Conservation (phyloP, 2,797 vertebrate genomes). For the Philypnodon macrostomus region DNA sequence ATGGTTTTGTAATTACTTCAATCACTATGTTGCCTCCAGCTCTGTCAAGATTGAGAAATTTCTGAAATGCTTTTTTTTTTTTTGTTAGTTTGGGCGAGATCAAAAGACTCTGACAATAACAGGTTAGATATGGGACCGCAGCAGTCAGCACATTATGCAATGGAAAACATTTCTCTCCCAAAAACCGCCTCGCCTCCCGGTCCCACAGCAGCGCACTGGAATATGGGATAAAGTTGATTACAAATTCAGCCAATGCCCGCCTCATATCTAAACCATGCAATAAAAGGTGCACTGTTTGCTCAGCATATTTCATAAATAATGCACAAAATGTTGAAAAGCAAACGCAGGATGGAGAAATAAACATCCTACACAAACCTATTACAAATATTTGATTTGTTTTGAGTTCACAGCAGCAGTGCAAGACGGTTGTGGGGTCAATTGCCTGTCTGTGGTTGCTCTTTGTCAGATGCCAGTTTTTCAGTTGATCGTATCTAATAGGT, state of each 20-base stretch:
- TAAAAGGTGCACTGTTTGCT: constrained; percentile 1
- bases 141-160: constrained; percentile 12
- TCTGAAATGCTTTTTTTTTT: neutral
- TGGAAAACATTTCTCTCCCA: constrained; percentile 2
- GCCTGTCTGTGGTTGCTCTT: too few species aligned
- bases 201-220: constrained; percentile 1
- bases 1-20: constrained; percentile 14
- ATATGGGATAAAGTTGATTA: neutral
- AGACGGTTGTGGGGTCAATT: too few species aligned
- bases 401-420: too few species aligned
- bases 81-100: neutral
- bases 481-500: too few species aligned
- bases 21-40: constrained; percentile 13
- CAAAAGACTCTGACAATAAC: constrained; percentile 4
- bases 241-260: neutral
- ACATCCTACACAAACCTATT: too few species aligned
- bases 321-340: neutral
- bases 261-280: constrained; percentile 4
- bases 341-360: neutral
- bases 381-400: too few species aligned
- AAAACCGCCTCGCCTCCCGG: too few species aligned
- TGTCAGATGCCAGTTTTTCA: too few species aligned
- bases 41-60: constrained; percentile 1
- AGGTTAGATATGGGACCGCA: neutral
- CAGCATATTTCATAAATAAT: constrained; percentile 4